Conservation (phyloP, 2,797 vertebrate species). For the Urocyon cinereoargenteus region DNA sequence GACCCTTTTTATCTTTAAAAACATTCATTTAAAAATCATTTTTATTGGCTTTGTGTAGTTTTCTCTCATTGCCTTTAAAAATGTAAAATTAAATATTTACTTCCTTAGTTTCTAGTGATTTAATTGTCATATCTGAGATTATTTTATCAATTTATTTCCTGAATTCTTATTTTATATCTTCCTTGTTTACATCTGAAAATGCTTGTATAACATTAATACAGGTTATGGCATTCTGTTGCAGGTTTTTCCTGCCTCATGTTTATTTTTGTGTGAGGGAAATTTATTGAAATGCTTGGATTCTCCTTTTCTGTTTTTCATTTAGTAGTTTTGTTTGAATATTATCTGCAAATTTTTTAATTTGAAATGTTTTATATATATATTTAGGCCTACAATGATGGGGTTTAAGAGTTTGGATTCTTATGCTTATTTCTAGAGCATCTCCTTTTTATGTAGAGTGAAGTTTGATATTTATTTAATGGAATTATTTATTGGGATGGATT, state of each 20-base stretch:
- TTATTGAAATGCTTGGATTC: neutral
- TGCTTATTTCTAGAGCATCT: neutral
- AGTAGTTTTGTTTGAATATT: neutral
- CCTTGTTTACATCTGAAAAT: neutral
- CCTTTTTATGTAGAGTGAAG: neutral
- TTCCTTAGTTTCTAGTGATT: neutral
- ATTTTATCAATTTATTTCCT: neutral
- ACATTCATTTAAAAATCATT: neutral
- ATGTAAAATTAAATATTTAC: neutral
- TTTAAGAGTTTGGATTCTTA: neutral
- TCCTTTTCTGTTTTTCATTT: neutral
- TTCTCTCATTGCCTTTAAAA: neutral
- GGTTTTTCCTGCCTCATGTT: neutral
- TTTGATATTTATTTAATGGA: neutral
- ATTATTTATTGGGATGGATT: neutral
- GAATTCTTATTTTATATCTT: neutral
- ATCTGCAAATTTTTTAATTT: neutral
- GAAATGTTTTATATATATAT: neutral
- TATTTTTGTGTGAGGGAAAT: conserved; percentile 1
- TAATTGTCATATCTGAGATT: neutral
- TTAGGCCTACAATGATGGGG: neutral
- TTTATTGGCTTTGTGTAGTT: neutral
- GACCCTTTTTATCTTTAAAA: neutral
- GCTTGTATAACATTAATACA: neutral
- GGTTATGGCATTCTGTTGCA: neutral